Evolutionary conservation across 2,113 vertebrate species (phyloP), one percentile per base, ranked within the genome.

Genomic region (Benitochromis conjunctus): DNA sequence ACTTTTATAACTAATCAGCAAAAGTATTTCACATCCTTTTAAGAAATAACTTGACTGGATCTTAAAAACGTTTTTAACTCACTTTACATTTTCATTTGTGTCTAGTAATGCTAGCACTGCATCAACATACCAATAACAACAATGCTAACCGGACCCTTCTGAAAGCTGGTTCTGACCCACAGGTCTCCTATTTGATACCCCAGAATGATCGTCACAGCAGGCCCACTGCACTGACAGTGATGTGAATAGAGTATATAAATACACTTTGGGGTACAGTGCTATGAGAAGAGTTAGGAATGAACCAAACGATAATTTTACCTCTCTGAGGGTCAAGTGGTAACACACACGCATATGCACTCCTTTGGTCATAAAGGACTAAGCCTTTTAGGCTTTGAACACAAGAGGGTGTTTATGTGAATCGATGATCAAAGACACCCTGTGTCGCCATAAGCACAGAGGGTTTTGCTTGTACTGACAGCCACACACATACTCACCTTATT

Each of bases 321-420:
- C 58, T 85, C 69, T 16, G 48, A 80, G 58, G 88, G 82, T 90
- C 81, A 86, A 89, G 46, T 62, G 36, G 81, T 53, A 29, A 88
- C 69, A 46, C 5, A 14, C 83, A 81, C 81, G 77, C 79, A 69
- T 36, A 83, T 53, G 3, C 81, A 43, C 87, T 89, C 83, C 43
- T 86, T 7, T 83, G 80, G 86, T 85, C 85, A 78, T 83, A 89
- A 91, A 89, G 88, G 48, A 89, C 91, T 90, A 83, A 92, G 88
- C 92, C 91, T 84, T 91, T 91, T 84, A 86, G 88, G 83, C 94
- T 94, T 94, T 94, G 94, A 95, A 95, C 93, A 93, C 91, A 91
- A 91, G 93, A 94, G 92, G 93, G 92, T 92, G 92, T 94, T 94
- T 94, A 92, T 93, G 91, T 95, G 93, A 94, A 95, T 94, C 81